phyloP scores from a whole-genome alignment of 2,888 invertebrate species.

The Margaritifera margaritifera region DNA sequence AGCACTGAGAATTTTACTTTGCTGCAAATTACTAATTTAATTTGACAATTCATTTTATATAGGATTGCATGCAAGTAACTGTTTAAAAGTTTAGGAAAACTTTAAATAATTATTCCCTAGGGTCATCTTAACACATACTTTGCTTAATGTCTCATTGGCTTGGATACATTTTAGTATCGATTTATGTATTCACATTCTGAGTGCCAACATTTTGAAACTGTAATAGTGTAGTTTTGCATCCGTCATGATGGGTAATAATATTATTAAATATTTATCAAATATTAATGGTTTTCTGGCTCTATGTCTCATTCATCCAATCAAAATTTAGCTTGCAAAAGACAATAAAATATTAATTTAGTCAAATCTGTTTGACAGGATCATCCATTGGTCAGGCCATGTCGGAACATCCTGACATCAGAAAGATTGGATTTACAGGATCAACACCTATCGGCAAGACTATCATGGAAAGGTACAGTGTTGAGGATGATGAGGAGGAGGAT shows the following conservation, averaged over 20 bases:
- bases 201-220: too few relatives aligned
- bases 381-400: slow-evolving; percentile 90
- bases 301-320: background rate
- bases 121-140: too few relatives aligned
- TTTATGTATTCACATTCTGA: too few relatives aligned
- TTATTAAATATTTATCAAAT: background rate
- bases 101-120: too few relatives aligned
- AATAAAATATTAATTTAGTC: background rate
- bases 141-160: too few relatives aligned
- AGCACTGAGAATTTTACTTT: too few relatives aligned
- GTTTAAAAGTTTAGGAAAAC: too few relatives aligned
- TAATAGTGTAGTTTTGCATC: background rate
- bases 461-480: slow-evolving; percentile 81
- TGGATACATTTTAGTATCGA: too few relatives aligned
- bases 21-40: too few relatives aligned
- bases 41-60: too few relatives aligned
- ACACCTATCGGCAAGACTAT: slow-evolving; percentile 93
- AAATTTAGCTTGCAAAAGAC: background rate
- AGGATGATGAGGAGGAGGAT: background rate
- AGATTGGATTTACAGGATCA: slow-evolving; percentile 97
- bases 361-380: slow-evolving; percentile 76
- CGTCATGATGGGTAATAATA: background rate
- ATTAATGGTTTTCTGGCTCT: background rate
- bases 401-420: slow-evolving; percentile 88
- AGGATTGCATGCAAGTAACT: too few relatives aligned